Evolutionary conservation across 2,888 invertebrate genomes (phyloP).

Genomic region (Agrilus mali): DNA sequence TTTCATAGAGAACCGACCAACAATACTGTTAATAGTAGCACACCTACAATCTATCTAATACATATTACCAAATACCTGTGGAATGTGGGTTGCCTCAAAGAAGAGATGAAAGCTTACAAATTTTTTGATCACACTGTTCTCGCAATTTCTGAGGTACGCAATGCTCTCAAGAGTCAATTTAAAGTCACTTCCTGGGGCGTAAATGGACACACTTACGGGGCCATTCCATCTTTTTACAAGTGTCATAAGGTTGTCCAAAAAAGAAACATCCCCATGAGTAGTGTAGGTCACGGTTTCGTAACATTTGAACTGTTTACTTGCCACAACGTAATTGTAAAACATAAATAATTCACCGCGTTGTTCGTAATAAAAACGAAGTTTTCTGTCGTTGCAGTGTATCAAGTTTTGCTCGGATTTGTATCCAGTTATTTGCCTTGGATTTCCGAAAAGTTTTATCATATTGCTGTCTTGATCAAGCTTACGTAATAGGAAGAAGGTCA

Average conservation of each 20-base stretch:
- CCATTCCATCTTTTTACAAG: slow-evolving; percentile 48
- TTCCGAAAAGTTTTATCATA: too few species aligned
- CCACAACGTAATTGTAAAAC: slow-evolving; percentile 45
- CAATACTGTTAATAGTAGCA: too few species aligned
- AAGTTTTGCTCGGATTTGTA: too few species aligned
- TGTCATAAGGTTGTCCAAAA: slow-evolving; percentile 48
- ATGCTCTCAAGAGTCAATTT: slow-evolving; percentile 42
- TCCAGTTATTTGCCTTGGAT: too few species aligned
- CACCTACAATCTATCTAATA: too few species aligned
- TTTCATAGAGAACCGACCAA: too few species aligned
- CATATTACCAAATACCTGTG: slow-evolving; percentile 29
- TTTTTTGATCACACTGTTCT: slow-evolving; percentile 36
- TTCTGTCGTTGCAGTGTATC: too few species aligned
- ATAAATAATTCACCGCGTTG: slow-evolving; percentile 38
- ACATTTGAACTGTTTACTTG: slow-evolving; percentile 34
- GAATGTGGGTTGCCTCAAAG: slow-evolving; percentile 45
- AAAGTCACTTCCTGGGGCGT: slow-evolving; percentile 51
- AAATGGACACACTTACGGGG: slow-evolving; percentile 50
- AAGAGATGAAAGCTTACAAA: slow-evolving; percentile 53
- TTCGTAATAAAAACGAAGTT: slow-evolving; percentile 1
- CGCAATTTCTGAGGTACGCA: slow-evolving; percentile 43
- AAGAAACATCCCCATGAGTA: slow-evolving; percentile 55
- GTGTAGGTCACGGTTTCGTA: slow-evolving; percentile 53
- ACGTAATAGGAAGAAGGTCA: too few species aligned
- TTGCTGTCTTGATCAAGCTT: too few species aligned